These are phyloP conservation scores for Drepana falcataria DNA, from an alignment of 2,888 invertebrate species.

Conservation along the genomic window DNA sequence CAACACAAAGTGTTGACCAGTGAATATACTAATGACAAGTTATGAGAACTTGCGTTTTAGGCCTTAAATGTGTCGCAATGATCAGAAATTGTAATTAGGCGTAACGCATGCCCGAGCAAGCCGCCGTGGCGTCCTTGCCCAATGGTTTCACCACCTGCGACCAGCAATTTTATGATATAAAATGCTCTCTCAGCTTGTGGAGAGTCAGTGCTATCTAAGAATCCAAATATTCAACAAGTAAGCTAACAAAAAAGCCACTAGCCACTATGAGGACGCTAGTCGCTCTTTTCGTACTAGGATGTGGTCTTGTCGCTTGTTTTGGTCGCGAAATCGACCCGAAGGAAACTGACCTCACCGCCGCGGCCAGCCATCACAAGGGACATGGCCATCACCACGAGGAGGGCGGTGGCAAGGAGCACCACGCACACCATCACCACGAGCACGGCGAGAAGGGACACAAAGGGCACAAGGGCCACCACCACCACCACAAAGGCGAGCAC, in stretches of 20 bases:
- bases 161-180: slow-evolving; percentile 66
- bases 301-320: slow-evolving; percentile 47
- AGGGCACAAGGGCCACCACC: slow-evolving; percentile 86
- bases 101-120: slow-evolving; percentile 48
- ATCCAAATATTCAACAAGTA: slow-evolving; percentile 56
- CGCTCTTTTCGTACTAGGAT: slow-evolving; percentile 61
- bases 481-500: slow-evolving; percentile 88
- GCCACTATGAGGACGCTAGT: slow-evolving; percentile 66
- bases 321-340: slow-evolving; percentile 57
- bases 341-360: slow-evolving; percentile 67
- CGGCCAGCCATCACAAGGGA: slow-evolving; percentile 67
- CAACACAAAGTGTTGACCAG: not conserved
- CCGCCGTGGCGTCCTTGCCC: slow-evolving; percentile 64
- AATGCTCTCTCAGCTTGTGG: slow-evolving; percentile 54
- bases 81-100: slow-evolving; percentile 51
- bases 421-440: slow-evolving; percentile 82
- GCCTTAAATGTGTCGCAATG: slow-evolving; percentile 48
- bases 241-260: slow-evolving; percentile 12
- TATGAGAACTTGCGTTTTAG: slow-evolving; percentile 22
- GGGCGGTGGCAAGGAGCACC: slow-evolving; percentile 84
- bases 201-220: slow-evolving; percentile 61
- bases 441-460: slow-evolving; percentile 88
- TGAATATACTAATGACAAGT: not conserved
- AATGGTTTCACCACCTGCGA: slow-evolving; percentile 70
- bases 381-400: slow-evolving; percentile 79